Percentiles rank a stretch among this genome's conserved stretches.
phyloP scores from a whole-genome alignment of 2,113 vertebrate species.

The Anolis sagrei region DNA sequence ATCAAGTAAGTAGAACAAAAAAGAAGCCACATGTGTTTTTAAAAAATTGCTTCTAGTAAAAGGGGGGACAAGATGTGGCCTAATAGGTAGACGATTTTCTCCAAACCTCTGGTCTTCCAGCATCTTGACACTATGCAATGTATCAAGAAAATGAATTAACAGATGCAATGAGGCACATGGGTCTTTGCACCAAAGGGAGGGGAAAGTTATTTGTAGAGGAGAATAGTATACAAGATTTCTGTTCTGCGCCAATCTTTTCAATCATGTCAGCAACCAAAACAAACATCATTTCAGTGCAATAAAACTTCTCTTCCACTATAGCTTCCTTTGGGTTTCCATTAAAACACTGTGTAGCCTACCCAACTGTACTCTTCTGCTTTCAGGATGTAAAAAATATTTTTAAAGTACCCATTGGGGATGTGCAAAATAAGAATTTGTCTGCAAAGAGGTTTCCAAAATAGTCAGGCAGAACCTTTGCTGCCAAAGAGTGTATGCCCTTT shows the following conservation, averaged over 20 bases:
- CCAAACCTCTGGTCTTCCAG: background rate
- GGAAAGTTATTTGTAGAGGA: slow-evolving; percentile 37
- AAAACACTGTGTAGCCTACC: slow-evolving; percentile 5
- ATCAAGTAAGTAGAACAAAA: too few species aligned
- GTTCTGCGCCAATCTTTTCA: slow-evolving; percentile 4
- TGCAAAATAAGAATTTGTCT: background rate
- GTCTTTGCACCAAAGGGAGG: slow-evolving; percentile 18
- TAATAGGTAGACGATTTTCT: background rate
- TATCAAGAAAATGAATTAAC: background rate
- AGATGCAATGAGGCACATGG: background rate
- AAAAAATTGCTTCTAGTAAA: too few species aligned
- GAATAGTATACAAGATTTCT: slow-evolving; percentile 9
- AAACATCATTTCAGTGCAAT: background rate
- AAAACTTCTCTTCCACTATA: slow-evolving; percentile 22
- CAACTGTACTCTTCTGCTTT: accelerated
- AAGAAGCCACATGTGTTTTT: too few species aligned
- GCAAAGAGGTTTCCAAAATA: slow-evolving; percentile 4
- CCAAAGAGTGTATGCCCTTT: background rate
- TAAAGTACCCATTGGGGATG: background rate
- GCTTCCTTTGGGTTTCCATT: background rate
- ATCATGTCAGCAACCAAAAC: slow-evolving; percentile 1
- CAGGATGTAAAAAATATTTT: slow-evolving; percentile 29
- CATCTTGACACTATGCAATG: background rate
- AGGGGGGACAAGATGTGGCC: background rate
- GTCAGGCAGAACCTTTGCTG: background rate